phyloP scores from a whole-genome alignment of 1,140 invertebrate species.

The Hycleus cichorii region DNA sequence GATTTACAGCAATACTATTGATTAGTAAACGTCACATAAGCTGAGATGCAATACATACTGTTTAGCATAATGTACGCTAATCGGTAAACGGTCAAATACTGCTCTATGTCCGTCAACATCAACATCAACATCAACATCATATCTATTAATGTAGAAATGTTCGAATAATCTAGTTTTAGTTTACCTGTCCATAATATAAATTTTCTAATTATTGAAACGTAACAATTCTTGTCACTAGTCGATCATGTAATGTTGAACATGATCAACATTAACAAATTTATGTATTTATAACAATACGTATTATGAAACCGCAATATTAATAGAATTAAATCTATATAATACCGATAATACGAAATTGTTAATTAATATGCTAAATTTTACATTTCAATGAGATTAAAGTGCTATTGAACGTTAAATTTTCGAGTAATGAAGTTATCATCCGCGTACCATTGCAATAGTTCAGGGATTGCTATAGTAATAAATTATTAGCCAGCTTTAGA shows the following conservation, averaged over 20 bases:
- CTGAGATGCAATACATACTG: slow-evolving; percentile 31
- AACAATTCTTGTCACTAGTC: slow-evolving; percentile 2
- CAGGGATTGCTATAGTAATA: slow-evolving; percentile 1
- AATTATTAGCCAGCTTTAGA: slow-evolving; percentile 4
- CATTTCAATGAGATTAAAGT: slow-evolving; percentile 1
- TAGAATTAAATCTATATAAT: too few relatives aligned
- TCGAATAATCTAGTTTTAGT: slow-evolving; percentile 22
- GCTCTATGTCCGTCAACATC: slow-evolving; percentile 30
- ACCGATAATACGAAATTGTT: neutral
- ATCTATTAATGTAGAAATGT: slow-evolving; percentile 29
- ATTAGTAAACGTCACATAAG: slow-evolving; percentile 35
- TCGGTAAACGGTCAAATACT: slow-evolving; percentile 32
- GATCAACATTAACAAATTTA: neutral
- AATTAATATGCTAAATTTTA: neutral
- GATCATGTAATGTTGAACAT: neutral
- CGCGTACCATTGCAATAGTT: neutral
- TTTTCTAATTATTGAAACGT: slow-evolving; percentile 9
- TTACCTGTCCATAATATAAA: slow-evolving; percentile 12
- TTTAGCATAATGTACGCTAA: slow-evolving; percentile 37
- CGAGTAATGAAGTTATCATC: slow-evolving; percentile 2
- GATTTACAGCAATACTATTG: slow-evolving; percentile 35
- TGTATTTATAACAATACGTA: neutral
- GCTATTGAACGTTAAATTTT: slow-evolving; percentile 5
- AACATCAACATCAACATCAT: slow-evolving; percentile 1
- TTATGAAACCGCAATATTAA: too few relatives aligned